These are phyloP conservation scores for Strigamia crassipes DNA, from an alignment of 2,888 invertebrate genomes.

Conservation along the genomic window DNA sequence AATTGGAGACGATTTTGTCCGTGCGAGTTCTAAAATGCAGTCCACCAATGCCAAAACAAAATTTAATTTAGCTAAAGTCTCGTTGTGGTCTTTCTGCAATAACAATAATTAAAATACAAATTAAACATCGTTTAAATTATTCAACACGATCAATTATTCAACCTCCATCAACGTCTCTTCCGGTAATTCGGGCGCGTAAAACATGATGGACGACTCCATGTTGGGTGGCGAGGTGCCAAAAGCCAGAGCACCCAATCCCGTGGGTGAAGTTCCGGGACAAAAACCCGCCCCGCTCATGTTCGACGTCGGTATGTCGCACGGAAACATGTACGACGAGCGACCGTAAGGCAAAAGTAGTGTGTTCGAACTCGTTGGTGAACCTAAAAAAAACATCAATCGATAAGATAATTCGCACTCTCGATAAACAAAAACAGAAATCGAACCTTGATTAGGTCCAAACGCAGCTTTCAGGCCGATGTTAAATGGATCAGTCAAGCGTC, in stretches of 20 bases:
- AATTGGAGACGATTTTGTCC: slow-evolving; percentile 48
- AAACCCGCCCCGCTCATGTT: background rate
- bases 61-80: slow-evolving; percentile 93
- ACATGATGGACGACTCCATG: slow-evolving; percentile 66
- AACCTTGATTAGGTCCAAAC: slow-evolving; percentile 47
- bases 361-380: slow-evolving; percentile 22
- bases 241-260: slow-evolving; percentile 31
- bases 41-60: slow-evolving; percentile 95
- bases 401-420: background rate
- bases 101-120: slow-evolving; percentile 49
- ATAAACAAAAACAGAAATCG: background rate
- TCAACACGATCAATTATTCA: slow-evolving; percentile 45
- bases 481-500: slow-evolving; percentile 45
- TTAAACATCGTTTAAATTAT: background rate
- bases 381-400: background rate
- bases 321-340: slow-evolving; percentile 29
- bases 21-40: slow-evolving; percentile 79
- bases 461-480: slow-evolving; percentile 45
- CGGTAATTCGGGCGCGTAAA: slow-evolving; percentile 88
- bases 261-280: slow-evolving; percentile 23
- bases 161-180: slow-evolving; percentile 93
- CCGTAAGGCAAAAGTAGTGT: slow-evolving; percentile 44
- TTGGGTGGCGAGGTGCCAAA: slow-evolving; percentile 56
- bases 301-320: slow-evolving; percentile 21
- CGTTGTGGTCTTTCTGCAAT: slow-evolving; percentile 87